These are phyloP conservation scores for Atrichornis clamosus DNA, from an alignment of 2,113 vertebrate species.

Conservation along the genomic window DNA sequence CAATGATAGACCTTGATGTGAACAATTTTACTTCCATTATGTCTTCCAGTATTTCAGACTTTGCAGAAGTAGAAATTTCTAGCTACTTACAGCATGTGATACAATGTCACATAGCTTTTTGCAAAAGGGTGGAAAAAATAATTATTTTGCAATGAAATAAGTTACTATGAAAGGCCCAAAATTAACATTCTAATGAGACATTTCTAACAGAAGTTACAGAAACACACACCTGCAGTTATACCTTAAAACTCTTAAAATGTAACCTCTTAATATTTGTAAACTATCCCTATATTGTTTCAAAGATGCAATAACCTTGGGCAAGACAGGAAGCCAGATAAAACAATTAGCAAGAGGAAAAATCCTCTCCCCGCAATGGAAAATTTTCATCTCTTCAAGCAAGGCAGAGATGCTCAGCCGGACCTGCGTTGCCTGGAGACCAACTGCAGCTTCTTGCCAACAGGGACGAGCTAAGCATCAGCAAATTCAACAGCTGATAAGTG, in stretches of 20 bases:
- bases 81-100: background rate
- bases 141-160: background rate
- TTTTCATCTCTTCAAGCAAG: conserved; percentile 71
- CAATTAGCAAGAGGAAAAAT: conserved; percentile 42
- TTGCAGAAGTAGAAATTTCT: background rate
- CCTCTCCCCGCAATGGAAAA: conserved; percentile 71
- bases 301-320: background rate
- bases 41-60: background rate
- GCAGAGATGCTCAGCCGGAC: conserved; percentile 54
- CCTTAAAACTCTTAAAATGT: background rate
- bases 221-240: background rate
- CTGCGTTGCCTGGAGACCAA: conserved; percentile 69
- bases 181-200: background rate
- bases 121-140: background rate
- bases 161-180: background rate
- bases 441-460: conserved; percentile 29
- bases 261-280: background rate
- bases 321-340: background rate
- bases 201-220: background rate
- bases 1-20: background rate
- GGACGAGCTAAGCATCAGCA: conserved; percentile 38
- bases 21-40: background rate
- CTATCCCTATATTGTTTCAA: background rate
- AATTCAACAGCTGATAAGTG: conserved; percentile 27
- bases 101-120: background rate